phyloP scores from a whole-genome alignment of 2,888 invertebrate species.

The Eilema griseolum region DNA sequence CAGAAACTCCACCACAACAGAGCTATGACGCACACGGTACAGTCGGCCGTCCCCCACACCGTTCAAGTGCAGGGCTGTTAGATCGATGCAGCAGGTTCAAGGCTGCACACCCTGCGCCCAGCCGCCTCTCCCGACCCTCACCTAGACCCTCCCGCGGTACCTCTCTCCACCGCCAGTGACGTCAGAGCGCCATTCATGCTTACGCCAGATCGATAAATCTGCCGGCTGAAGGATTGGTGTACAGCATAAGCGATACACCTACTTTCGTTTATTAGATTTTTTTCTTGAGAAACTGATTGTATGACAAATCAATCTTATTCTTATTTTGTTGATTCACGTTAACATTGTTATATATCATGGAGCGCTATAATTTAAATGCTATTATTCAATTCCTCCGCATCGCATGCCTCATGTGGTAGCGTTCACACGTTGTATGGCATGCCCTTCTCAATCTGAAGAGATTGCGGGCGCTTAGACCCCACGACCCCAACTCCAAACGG shows the following conservation, averaged over 20 bases:
- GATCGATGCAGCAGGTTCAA: constrained; percentile 64
- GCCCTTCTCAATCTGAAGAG: too few relatives aligned
- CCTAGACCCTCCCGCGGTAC: constrained; percentile 20
- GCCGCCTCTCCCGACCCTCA: constrained; percentile 25
- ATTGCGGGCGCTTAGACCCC: too few relatives aligned
- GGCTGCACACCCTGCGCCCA: constrained; percentile 48
- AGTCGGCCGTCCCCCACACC: constrained; percentile 26
- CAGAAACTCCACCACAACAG: constrained; percentile 20
- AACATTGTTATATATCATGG: too few relatives aligned
- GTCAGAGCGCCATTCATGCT: constrained; percentile 70
- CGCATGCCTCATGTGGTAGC: too few relatives aligned
- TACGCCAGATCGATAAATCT: constrained; percentile 58
- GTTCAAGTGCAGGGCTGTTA: constrained; percentile 58
- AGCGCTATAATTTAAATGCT: too few relatives aligned
- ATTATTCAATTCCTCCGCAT: too few relatives aligned
- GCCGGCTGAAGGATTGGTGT: constrained; percentile 24
- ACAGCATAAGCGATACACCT: constrained; percentile 19
- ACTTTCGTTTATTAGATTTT: neutral
- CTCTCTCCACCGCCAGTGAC: constrained; percentile 52
- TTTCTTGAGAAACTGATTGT: neutral
- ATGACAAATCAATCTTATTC: neutral
- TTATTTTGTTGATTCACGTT: too few relatives aligned
- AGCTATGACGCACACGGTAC: constrained; percentile 22
- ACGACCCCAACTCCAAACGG: too few relatives aligned
- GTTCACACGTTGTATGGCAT: too few relatives aligned